Evolutionary conservation across 2,113 vertebrate species (phyloP).

Genomic region (Smithornis capensis): DNA sequence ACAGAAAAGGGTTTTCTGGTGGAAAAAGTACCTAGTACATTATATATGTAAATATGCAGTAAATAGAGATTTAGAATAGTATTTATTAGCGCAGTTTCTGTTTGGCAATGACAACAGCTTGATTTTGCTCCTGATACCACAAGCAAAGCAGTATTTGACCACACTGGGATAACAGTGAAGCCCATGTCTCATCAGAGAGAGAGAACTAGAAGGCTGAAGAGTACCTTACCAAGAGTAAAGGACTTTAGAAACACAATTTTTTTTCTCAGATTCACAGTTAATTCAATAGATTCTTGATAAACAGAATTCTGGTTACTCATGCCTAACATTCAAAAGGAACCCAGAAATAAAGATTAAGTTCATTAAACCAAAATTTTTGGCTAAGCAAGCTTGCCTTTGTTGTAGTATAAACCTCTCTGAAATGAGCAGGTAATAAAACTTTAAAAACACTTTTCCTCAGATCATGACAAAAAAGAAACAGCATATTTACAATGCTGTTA

Average conservation of each 20-base stretch:
- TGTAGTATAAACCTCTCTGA: background rate
- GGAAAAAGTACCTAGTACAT: background rate
- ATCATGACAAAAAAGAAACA: background rate
- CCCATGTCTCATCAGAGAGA: background rate
- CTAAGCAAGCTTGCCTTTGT: background rate
- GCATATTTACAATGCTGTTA: background rate
- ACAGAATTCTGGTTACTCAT: background rate
- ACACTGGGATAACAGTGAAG: background rate
- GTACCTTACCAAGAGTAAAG: background rate
- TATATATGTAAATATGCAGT: background rate
- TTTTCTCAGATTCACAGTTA: background rate
- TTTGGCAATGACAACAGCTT: accelerated
- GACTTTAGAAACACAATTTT: background rate
- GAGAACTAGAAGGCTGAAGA: background rate
- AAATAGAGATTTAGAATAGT: background rate
- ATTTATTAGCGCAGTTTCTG: background rate
- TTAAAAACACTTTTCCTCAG: background rate
- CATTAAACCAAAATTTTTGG: background rate
- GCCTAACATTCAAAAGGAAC: background rate
- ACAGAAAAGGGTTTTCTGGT: background rate
- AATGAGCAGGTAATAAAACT: background rate
- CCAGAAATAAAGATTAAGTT: background rate
- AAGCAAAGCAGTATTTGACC: background rate
- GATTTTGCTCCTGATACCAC: background rate
- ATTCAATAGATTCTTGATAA: background rate